phyloP scores from a whole-genome alignment of 92 coral and sea anemone genomes.

The Siderastrea siderea region DNA sequence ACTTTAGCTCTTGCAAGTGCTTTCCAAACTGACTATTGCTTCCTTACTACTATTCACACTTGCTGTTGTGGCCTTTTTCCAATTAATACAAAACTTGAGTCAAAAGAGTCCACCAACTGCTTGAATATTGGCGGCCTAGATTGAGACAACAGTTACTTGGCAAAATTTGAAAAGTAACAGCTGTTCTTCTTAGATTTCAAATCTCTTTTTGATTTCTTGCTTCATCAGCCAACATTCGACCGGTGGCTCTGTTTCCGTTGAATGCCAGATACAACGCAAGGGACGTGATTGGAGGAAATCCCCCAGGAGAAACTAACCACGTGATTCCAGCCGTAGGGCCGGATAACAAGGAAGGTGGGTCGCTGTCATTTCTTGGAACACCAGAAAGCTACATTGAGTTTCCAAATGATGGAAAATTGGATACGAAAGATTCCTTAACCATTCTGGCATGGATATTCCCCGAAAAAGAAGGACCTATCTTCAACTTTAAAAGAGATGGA shows the following conservation, averaged over 20 bases:
- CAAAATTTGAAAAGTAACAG: neutral
- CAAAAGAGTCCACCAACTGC: no score
- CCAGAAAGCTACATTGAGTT: slow-evolving; percentile 73
- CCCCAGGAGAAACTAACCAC: slow-evolving; percentile 33
- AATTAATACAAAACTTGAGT: no score
- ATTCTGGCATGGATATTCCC: slow-evolving; percentile 65
- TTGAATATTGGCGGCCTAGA: no score
- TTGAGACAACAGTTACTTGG: no score
- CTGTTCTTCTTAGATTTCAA: neutral
- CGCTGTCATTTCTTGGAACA: slow-evolving; percentile 62
- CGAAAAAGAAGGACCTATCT: slow-evolving; percentile 72
- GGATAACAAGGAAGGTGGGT: slow-evolving; percentile 42
- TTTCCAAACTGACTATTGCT: no score
- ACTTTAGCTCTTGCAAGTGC: no score
- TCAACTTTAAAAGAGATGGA: slow-evolving; percentile 68
- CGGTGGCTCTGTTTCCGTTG: slow-evolving; percentile 70
- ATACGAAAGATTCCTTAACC: slow-evolving; percentile 52
- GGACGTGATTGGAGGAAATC: slow-evolving; percentile 66
- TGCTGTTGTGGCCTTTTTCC: no score
- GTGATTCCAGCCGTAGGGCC: slow-evolving; percentile 63
- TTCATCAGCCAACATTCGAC: slow-evolving; percentile 21
- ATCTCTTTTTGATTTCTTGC: neutral
- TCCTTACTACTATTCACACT: no score
- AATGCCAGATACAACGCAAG: slow-evolving; percentile 53
- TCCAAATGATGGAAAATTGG: slow-evolving; percentile 66